These are phyloP conservation scores for Dasypogon diadema DNA, from an alignment of 2,888 invertebrate species.

Conservation along the genomic window DNA sequence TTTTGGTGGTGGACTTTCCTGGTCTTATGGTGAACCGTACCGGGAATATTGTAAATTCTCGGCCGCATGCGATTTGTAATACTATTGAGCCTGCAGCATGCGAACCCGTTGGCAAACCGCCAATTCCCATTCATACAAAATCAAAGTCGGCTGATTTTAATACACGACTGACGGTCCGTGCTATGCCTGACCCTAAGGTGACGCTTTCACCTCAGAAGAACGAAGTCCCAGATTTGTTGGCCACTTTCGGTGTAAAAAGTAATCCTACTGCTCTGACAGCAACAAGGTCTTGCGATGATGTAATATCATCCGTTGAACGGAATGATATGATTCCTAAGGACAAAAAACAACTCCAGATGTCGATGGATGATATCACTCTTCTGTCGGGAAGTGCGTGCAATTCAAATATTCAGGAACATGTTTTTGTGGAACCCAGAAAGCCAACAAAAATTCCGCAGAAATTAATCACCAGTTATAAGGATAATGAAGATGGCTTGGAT, in stretches of 20 bases:
- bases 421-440: conserved; percentile 61
- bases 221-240: conserved; percentile 62
- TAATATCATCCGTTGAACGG: conserved; percentile 68
- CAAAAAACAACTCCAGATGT: conserved; percentile 68
- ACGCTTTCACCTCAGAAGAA: conserved; percentile 57
- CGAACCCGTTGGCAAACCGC: conserved; percentile 6
- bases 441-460: conserved; percentile 55
- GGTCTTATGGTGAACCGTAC: conserved; percentile 61
- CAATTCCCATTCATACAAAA: conserved; percentile 25
- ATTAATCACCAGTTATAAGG: conserved; percentile 64
- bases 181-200: conserved; percentile 74
- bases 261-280: conserved; percentile 55
- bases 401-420: conserved; percentile 64
- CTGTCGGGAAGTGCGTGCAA: conserved; percentile 63
- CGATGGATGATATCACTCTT: conserved; percentile 74
- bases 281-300: conserved; percentile 72
- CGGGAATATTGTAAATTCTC: conserved; percentile 51
- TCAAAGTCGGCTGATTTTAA: conserved; percentile 59
- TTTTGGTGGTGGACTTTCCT: conserved; percentile 82
- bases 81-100: conserved; percentile 58
- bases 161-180: conserved; percentile 73
- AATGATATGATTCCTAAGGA: conserved; percentile 59
- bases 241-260: conserved; percentile 70
- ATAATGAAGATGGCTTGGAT: conserved; percentile 63
- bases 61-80: conserved; percentile 65